Conservation (phyloP, 2,888 invertebrate genomes). For the Mimachlamys varia region DNA sequence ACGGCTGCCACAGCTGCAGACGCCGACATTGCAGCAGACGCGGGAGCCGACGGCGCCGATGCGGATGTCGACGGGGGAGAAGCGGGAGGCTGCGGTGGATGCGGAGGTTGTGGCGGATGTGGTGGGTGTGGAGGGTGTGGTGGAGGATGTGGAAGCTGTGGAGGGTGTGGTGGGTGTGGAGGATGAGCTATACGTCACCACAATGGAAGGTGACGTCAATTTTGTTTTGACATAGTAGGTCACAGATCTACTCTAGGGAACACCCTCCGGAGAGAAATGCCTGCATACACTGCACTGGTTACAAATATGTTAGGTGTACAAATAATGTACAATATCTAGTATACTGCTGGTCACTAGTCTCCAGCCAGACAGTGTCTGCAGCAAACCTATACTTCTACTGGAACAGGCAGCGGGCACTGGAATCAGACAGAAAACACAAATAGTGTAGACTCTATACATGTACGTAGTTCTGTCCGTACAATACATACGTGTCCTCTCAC, state of each 20-base stretch:
- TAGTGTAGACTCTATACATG: neutral
- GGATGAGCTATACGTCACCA: neutral
- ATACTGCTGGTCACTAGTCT: neutral
- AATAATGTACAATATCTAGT: no score
- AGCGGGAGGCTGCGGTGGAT: constrained; percentile 57
- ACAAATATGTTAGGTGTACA: no score
- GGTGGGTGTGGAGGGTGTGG: constrained; percentile 53
- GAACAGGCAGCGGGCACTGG: neutral
- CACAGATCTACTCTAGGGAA: neutral
- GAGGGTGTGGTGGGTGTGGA: neutral
- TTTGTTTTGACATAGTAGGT: no score
- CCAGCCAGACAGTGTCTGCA: neutral
- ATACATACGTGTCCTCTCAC: no score
- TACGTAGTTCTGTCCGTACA: no score
- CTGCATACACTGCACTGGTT: neutral
- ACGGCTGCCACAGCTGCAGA: constrained; percentile 41
- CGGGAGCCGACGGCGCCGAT: constrained; percentile 53
- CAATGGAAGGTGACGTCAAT: no score
- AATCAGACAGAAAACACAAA: neutral
- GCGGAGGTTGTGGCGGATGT: constrained; percentile 60
- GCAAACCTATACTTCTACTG: neutral
- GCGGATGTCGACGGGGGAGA: constrained; percentile 48
- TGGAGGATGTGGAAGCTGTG: constrained; percentile 38
- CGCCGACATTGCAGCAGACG: constrained; percentile 54
- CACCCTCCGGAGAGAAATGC: neutral